These are phyloP conservation scores for Onchidella celtica DNA, from an alignment of 2,888 invertebrate genomes.

Conservation along the genomic window DNA sequence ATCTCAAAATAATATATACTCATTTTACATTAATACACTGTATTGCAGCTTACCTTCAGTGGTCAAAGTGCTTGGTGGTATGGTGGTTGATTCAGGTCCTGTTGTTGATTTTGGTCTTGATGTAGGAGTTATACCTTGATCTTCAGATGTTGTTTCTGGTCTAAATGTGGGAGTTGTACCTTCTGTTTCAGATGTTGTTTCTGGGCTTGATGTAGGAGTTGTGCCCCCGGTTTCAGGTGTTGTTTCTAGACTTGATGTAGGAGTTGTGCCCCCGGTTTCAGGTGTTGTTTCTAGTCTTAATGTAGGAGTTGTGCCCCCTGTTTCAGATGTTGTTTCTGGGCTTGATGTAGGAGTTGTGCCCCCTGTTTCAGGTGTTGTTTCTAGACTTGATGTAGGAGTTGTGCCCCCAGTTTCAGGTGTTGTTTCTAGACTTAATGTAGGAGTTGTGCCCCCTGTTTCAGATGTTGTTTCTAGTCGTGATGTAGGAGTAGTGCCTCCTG, in stretches of 20 bases:
- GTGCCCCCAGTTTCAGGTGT: neutral
- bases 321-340: neutral
- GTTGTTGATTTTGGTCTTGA: too few relatives aligned
- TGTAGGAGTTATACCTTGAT: too few relatives aligned
- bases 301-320: neutral
- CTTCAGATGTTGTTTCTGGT: neutral
- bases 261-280: neutral
- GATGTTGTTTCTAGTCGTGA: neutral
- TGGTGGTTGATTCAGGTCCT: too few relatives aligned
- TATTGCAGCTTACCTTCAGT: too few relatives aligned
- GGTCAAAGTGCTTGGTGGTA: too few relatives aligned
- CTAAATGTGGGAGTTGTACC: too few relatives aligned
- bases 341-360: too few relatives aligned
- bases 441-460: neutral
- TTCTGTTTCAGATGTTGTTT: neutral
- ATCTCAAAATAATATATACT: too few relatives aligned
- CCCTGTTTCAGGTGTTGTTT: neutral
- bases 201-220: neutral
- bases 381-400: neutral
- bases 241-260: neutral
- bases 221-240: neutral
- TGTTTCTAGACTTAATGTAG: too few relatives aligned
- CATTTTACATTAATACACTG: too few relatives aligned
- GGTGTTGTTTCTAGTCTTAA: neutral
- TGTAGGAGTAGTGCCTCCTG: too few relatives aligned